phyloP scores from a whole-genome alignment of 2,797 vertebrate species.

The Pangasius macronema region DNA sequence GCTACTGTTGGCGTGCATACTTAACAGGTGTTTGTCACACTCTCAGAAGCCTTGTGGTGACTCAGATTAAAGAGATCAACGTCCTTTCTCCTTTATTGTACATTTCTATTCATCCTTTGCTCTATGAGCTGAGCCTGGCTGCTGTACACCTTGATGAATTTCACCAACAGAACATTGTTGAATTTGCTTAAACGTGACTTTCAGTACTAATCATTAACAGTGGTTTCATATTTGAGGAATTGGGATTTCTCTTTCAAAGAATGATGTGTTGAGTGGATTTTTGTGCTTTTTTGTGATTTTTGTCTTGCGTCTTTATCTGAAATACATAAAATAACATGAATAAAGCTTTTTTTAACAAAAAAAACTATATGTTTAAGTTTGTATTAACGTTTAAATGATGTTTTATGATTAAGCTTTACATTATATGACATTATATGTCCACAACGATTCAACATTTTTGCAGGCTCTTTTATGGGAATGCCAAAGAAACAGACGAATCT shows the following conservation, averaged over 20 bases:
- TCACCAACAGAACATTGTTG: background rate
- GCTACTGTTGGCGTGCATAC: slow-evolving; percentile 27
- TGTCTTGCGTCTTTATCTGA: background rate
- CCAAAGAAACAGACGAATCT: slow-evolving; percentile 32
- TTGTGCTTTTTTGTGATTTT: background rate
- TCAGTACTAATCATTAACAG: background rate
- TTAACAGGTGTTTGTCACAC: slow-evolving; percentile 23
- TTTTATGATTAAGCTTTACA: background rate
- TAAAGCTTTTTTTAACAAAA: background rate
- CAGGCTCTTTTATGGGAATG: slow-evolving; percentile 39
- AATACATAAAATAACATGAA: background rate
- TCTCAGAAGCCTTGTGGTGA: background rate
- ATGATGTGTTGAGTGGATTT: background rate
- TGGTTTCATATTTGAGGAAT: background rate
- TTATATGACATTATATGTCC: background rate
- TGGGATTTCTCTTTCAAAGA: background rate
- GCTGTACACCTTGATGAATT: background rate
- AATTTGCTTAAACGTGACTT: background rate
- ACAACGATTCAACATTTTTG: background rate
- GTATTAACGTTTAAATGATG: background rate
- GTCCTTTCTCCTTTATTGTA: background rate
- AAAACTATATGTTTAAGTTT: background rate
- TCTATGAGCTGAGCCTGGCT: background rate
- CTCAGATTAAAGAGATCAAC: background rate
- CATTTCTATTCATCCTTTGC: background rate